Evolutionary conservation across 2,888 invertebrate species (phyloP), one percentile per base, ranked within the genome.

Genomic region (Phaonia tiefii): DNA sequence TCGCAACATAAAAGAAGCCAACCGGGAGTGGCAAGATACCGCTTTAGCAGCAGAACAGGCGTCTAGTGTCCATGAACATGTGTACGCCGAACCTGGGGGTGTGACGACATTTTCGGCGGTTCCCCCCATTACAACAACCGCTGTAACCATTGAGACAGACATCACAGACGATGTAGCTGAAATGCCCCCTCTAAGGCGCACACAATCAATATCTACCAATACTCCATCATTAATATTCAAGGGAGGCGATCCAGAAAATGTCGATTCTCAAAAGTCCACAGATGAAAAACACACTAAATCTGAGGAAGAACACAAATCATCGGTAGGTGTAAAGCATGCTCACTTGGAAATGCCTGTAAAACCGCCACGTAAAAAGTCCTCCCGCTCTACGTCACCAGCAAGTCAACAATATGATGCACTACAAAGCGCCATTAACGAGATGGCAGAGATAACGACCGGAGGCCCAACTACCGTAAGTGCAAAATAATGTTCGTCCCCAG

Each of bases 301-400:
- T 8, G 31, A 58, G 17, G 15, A 7, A 4, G 15, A 37, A 20
- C 31, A 3, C 31, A 31, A 4, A 51, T n/a, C 51, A 13, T 8
- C 42, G 10, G 39, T 56, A 31, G 3, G 26, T 0, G 31, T 72
- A 17, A 67, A 81, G 42, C 67, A 76, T 54, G 13, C 2, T 2
- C 10, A 39, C 10, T 42, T 63, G 63, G 63, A 37, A 11, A 83
- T 87, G 83, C 90, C 90, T 37, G 81, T 88, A 31, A 90, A 87
- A 67, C 91, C 91, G 31, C 90, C 90, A 31, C 88, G 90, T 72
- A 87, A 87, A 81, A 90, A 89, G 85, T 83, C 86, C 65, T 90
- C 89, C 56, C 89, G 89, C 66, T 89, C 89, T 63, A 89, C 86
- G 81, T 89, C 90, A 17, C 89, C 90, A 17, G 83, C 85, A 72